Percentiles rank a stretch among this genome's conserved stretches.
Conservation (phyloP, 2,888 invertebrate genomes). For the Nephrotoma guestfalica region DNA sequence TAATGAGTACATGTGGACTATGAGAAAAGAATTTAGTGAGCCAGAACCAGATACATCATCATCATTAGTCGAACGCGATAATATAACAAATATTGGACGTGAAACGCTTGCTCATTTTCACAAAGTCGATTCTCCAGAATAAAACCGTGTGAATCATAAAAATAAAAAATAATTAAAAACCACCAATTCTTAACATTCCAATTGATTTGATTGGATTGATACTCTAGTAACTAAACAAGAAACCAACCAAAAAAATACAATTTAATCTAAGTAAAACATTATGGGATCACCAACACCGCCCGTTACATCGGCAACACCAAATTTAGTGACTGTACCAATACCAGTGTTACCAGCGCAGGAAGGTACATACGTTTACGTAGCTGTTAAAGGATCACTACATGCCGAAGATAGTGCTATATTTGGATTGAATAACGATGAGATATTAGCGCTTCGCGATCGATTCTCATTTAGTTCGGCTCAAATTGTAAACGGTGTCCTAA, state of each 20-base stretch:
- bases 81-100: constrained; percentile 44
- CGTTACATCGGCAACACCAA: constrained; percentile 7
- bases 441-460: constrained; percentile 51
- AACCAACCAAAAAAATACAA: constrained; percentile 19
- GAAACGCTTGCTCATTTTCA: constrained; percentile 33
- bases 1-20: constrained; percentile 88
- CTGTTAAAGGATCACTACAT: constrained; percentile 66
- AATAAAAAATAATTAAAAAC: neutral
- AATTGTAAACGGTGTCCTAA: constrained; percentile 56
- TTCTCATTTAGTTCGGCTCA: constrained; percentile 45
- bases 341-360: constrained; percentile 31
- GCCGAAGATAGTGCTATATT: constrained; percentile 59
- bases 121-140: constrained; percentile 32
- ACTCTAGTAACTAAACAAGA: constrained; percentile 31
- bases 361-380: constrained; percentile 55
- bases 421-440: constrained; percentile 56
- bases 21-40: constrained; percentile 75
- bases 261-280: neutral
- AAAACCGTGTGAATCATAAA: constrained; percentile 13
- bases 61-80: constrained; percentile 43
- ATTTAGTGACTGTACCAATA: constrained; percentile 31
- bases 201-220: constrained; percentile 22
- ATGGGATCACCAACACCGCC: constrained; percentile 7
- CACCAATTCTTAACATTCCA: constrained; percentile 6
- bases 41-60: constrained; percentile 42